Conservation (phyloP, 2,888 invertebrate genomes). For the Thumatha senex region DNA sequence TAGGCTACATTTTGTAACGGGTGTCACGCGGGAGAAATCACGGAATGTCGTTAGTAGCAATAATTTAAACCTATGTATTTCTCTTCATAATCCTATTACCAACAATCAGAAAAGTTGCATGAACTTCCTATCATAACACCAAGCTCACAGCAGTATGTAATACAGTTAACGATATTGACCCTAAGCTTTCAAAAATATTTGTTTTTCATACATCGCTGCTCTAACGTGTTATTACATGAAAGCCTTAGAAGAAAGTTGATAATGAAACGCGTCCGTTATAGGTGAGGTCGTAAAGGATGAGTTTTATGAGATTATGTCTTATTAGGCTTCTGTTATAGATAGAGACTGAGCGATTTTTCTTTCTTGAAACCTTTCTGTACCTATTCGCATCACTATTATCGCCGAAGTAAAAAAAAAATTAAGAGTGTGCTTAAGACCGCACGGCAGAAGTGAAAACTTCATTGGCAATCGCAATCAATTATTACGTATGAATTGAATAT, state of each 20-base stretch:
- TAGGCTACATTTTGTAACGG: no score
- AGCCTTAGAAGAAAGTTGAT: conserved; percentile 17
- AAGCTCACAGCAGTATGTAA: conserved; percentile 30
- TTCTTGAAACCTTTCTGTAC: no score
- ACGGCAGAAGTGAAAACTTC: no score
- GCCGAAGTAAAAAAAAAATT: no score
- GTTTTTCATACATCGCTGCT: conserved; percentile 27
- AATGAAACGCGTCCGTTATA: conserved; percentile 38
- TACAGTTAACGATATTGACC: conserved; percentile 14
- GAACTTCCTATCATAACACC: conserved; percentile 25
- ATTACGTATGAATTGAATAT: no score
- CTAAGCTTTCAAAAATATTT: conserved; percentile 26
- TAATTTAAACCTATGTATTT: background rate
- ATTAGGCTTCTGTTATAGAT: conserved; percentile 2
- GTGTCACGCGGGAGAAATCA: no score
- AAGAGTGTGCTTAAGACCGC: no score
- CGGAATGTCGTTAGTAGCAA: no score
- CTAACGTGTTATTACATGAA: conserved; percentile 18
- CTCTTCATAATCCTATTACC: conserved; percentile 16
- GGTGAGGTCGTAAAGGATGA: conserved; percentile 33
- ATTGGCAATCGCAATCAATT: no score
- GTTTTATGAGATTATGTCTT: conserved; percentile 41
- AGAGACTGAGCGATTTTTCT: background rate
- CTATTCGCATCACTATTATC: no score
- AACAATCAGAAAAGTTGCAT: conserved; percentile 22